These are phyloP conservation scores for Lepidocolaptes lacrymiger DNA, from an alignment of 2,797 vertebrate species.

Conservation along the genomic window DNA sequence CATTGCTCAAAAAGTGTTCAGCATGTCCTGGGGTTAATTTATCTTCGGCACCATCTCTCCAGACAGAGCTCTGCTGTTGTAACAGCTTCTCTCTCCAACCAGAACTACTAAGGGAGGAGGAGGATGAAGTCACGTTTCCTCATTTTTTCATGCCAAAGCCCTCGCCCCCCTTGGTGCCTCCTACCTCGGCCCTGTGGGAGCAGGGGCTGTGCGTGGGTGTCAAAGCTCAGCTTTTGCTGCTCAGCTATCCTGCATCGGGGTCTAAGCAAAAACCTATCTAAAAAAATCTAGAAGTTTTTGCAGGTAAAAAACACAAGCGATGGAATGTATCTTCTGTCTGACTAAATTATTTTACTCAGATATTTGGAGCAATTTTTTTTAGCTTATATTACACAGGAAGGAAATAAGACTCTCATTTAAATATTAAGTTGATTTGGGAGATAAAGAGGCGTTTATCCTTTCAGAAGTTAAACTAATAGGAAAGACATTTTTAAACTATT, in stretches of 20 bases:
- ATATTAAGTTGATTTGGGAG: neutral
- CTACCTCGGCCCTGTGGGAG: fast-evolving
- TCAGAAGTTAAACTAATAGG: neutral
- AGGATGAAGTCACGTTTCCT: neutral
- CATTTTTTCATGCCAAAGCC: neutral
- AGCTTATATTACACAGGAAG: neutral
- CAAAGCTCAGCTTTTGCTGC: neutral
- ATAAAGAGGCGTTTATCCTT: neutral
- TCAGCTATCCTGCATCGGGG: neutral
- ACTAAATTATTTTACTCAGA: neutral
- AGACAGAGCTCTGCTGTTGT: neutral
- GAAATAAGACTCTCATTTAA: slow-evolving; percentile 6
- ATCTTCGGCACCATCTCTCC: neutral
- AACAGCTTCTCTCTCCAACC: neutral
- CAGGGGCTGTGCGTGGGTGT: neutral
- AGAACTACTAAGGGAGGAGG: slow-evolving; percentile 19
- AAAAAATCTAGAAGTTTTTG: neutral
- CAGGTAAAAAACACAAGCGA: neutral
- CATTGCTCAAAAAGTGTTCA: neutral
- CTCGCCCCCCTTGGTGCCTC: neutral
- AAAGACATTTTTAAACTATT: neutral
- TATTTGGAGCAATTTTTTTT: slow-evolving; percentile 4
- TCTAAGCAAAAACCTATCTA: neutral
- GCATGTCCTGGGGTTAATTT: neutral
- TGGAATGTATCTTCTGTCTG: neutral